A percentile compares a stretch with the other conserved stretches of the same genome.
Conservation (phyloP, 2,888 invertebrate species). For the Apocheima hispidaria region DNA sequence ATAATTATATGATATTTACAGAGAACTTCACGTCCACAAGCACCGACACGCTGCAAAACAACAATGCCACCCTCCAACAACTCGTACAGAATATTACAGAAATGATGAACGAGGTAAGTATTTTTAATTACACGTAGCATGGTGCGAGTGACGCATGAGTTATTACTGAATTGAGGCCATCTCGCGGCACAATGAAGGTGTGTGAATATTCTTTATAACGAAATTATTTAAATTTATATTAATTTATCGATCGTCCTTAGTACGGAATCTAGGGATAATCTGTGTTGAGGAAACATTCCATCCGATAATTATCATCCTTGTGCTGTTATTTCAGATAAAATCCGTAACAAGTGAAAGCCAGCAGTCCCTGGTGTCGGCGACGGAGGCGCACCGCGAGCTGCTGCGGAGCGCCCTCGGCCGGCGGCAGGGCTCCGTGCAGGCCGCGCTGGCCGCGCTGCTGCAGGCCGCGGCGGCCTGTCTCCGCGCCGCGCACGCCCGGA, state of each 20-base stretch:
- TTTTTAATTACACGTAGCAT: no score
- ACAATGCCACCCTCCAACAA: slow-evolving; percentile 58
- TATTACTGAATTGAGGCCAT: not conserved
- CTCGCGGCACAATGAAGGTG: no score
- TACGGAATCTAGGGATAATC: no score
- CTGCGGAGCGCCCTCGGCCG: slow-evolving; percentile 24
- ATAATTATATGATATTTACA: slow-evolving; percentile 46
- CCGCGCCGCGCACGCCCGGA: slow-evolving; percentile 30
- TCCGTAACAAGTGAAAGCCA: slow-evolving; percentile 42
- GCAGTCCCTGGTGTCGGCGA: slow-evolving; percentile 15
- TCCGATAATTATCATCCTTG: no score
- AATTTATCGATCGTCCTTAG: no score
- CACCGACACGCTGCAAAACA: slow-evolving; percentile 53
- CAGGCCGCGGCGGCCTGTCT: slow-evolving; percentile 33
- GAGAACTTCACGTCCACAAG: slow-evolving; percentile 58
- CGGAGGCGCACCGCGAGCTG: slow-evolving; percentile 24
- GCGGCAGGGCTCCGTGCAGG: slow-evolving; percentile 33
- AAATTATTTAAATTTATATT: no score
- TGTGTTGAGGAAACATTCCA: no score
- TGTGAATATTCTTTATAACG: no score
- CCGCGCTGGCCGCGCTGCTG: slow-evolving; percentile 27
- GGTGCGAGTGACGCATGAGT: not conserved
- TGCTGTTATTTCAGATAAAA: slow-evolving; percentile 56
- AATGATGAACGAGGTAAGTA: slow-evolving; percentile 59
- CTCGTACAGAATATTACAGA: slow-evolving; percentile 56